phyloP scores from a whole-genome alignment of 2,888 invertebrate species.

The Cheilosia grossa region DNA sequence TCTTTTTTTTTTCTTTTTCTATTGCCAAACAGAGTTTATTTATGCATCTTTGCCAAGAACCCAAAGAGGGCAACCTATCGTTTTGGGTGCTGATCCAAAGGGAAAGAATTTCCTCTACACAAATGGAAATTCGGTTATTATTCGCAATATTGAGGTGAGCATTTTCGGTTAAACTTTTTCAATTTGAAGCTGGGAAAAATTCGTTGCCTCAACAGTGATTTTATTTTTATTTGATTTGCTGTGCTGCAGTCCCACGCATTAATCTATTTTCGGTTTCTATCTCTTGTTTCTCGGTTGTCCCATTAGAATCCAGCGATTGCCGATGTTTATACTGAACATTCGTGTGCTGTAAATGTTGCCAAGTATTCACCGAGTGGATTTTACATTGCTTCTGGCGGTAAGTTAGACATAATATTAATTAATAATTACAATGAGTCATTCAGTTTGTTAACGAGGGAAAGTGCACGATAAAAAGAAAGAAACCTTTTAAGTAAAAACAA shows the following conservation, averaged over 20 bases:
- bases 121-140: conserved; percentile 98
- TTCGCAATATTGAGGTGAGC: conserved; percentile 95
- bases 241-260: conserved; percentile 67
- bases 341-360: conserved; percentile 96
- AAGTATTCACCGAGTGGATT: conserved; percentile 99
- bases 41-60: conserved; percentile 98
- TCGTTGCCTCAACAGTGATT: conserved; percentile 52
- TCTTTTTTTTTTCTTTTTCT: conserved; percentile 31
- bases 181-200: conserved; percentile 31
- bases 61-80: conserved; percentile 96
- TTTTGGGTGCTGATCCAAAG: conserved; percentile 97
- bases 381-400: conserved; percentile 99
- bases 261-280: conserved; percentile 68
- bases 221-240: conserved; percentile 54
- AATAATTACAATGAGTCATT: conserved; percentile 47
- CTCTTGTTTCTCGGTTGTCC: conserved; percentile 32
- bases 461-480: too few species aligned
- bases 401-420: conserved; percentile 76
- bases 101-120: conserved; percentile 98
- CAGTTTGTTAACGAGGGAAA: conserved; percentile 15
- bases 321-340: conserved; percentile 99
- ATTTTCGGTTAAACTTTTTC: conserved; percentile 54
- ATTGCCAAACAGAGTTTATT: conserved; percentile 87
- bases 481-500: too few species aligned
- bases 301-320: conserved; percentile 93